These are phyloP conservation scores for Diarsia mendica DNA, from an alignment of 2,888 invertebrate genomes.

Conservation along the genomic window DNA sequence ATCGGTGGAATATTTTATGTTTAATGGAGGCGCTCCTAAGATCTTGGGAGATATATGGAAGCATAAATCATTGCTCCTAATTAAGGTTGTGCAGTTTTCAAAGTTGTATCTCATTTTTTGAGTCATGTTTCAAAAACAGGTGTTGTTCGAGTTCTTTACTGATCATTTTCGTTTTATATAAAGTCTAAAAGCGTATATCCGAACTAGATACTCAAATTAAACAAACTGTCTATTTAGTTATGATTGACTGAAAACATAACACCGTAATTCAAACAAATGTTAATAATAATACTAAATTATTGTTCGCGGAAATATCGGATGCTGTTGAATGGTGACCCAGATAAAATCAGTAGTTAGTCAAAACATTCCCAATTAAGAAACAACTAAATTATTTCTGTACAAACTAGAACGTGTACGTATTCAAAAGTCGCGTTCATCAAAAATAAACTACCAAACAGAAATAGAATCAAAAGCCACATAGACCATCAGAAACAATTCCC, in stretches of 20 bases:
- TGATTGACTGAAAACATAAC: slow-evolving; percentile 3
- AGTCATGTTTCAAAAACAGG: slow-evolving; percentile 22
- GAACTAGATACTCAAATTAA: slow-evolving; percentile 10
- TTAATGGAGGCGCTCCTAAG: slow-evolving; percentile 60
- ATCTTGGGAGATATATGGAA: slow-evolving; percentile 55
- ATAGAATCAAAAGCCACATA: slow-evolving; percentile 76
- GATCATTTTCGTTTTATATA: background rate
- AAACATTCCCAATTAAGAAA: slow-evolving; percentile 16
- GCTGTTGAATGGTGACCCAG: slow-evolving; percentile 21
- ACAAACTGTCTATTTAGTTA: slow-evolving; percentile 2
- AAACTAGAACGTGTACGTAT: slow-evolving; percentile 19
- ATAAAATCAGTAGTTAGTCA: slow-evolving; percentile 13
- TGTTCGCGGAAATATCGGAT: background rate
- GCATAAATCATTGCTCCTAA: slow-evolving; percentile 56
- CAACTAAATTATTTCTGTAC: slow-evolving; percentile 3
- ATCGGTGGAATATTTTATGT: slow-evolving; percentile 64
- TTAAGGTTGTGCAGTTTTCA: slow-evolving; percentile 43
- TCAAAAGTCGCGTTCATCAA: slow-evolving; percentile 40
- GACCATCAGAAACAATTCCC: slow-evolving; percentile 81
- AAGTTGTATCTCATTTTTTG: slow-evolving; percentile 25
- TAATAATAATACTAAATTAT: slow-evolving; percentile 13
- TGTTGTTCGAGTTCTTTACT: background rate
- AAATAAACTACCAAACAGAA: slow-evolving; percentile 70
- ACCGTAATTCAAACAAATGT: slow-evolving; percentile 16
- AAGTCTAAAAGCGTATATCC: slow-evolving; percentile 16